Evolutionary conservation across 2,113 vertebrate species (phyloP).

Genomic region (Grantiella picta): DNA sequence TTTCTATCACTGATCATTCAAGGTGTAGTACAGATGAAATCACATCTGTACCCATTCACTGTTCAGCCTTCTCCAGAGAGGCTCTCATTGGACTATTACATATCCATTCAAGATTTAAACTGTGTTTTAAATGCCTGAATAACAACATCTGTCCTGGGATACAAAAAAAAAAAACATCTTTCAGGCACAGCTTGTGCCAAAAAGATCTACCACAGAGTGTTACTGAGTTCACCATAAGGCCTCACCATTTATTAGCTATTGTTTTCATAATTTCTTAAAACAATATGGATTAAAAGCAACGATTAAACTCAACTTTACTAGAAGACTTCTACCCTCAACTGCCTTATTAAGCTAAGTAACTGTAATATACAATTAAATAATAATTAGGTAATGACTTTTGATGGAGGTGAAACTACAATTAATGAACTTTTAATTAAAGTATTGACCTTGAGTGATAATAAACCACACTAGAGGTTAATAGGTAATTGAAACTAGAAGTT

Average conservation of each 20-base stretch:
- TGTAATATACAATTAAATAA: not conserved
- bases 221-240: not conserved
- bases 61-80: not conserved
- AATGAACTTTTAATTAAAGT: constrained; percentile 4
- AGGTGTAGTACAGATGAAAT: not conserved
- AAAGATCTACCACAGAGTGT: not conserved
- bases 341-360: not conserved
- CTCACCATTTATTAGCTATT: not conserved
- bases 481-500: not conserved
- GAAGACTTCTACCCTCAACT: not conserved
- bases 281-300: not conserved
- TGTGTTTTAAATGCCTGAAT: not conserved
- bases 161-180: not conserved
- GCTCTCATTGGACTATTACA: not conserved
- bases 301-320: not conserved
- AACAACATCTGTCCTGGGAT: not conserved
- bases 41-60: not conserved
- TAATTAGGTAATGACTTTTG: constrained; percentile 18
- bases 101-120: not conserved
- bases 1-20: not conserved
- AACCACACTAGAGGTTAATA: not conserved
- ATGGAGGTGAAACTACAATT: constrained; percentile 5
- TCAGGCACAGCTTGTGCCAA: not conserved
- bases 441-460: constrained; percentile 32
- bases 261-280: not conserved